These are phyloP conservation scores for Amiota minor DNA, from an alignment of 2,888 invertebrate genomes.

Conservation along the genomic window DNA sequence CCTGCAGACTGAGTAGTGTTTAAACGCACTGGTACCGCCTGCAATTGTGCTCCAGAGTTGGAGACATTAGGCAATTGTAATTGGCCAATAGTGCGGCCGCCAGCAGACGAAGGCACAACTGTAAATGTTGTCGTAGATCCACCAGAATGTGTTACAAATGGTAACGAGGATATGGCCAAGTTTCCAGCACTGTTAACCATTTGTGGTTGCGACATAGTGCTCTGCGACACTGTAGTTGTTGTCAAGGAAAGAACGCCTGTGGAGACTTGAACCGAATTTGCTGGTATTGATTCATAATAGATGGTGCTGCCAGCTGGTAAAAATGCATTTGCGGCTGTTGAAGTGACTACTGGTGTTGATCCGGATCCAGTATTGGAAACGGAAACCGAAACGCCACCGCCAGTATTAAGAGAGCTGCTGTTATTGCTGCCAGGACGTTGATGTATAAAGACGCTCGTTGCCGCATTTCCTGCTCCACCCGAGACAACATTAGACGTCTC, in stretches of 20 bases:
- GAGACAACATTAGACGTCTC: neutral
- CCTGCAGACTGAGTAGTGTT: slow-evolving; percentile 51
- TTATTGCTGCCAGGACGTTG: slow-evolving; percentile 44
- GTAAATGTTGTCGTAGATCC: slow-evolving; percentile 71
- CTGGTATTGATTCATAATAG: slow-evolving; percentile 73
- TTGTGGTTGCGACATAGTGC: slow-evolving; percentile 56
- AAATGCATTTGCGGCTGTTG: slow-evolving; percentile 54
- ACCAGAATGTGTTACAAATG: slow-evolving; percentile 62
- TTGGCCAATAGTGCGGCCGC: slow-evolving; percentile 66
- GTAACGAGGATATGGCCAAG: slow-evolving; percentile 66
- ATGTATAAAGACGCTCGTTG: slow-evolving; percentile 65
- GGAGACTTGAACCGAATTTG: slow-evolving; percentile 65
- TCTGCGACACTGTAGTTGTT: slow-evolving; percentile 70
- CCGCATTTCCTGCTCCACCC: slow-evolving; percentile 37
- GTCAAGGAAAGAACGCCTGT: slow-evolving; percentile 72
- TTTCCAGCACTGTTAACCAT: slow-evolving; percentile 54
- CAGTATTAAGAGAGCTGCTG: slow-evolving; percentile 18
- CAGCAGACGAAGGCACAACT: slow-evolving; percentile 64
- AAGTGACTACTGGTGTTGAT: slow-evolving; percentile 53
- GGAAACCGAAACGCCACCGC: slow-evolving; percentile 44
- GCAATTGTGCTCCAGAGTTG: slow-evolving; percentile 56
- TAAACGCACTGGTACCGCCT: slow-evolving; percentile 65
- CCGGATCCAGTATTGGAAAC: slow-evolving; percentile 49
- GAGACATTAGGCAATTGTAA: slow-evolving; percentile 63
- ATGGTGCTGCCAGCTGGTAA: slow-evolving; percentile 70